Evolutionary conservation across 37 sponge, comb jelly and placozoan species (phyloP).

Genomic region (Mnemiopsis leidyi): DNA sequence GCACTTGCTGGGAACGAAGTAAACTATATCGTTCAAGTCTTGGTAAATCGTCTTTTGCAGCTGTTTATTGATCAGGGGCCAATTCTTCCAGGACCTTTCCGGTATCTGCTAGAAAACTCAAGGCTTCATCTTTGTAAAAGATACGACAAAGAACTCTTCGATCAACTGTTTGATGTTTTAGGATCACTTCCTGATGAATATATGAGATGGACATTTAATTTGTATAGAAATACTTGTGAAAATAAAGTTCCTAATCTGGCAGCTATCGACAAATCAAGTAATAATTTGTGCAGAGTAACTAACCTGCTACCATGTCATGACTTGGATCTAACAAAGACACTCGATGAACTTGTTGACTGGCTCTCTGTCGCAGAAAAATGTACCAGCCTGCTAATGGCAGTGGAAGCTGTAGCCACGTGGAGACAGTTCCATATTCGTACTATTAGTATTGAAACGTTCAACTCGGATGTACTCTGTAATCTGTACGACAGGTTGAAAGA

Average conservation of each 20-base stretch:
- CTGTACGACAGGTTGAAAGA: neutral
- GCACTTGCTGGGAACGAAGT: neutral
- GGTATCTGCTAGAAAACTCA: neutral
- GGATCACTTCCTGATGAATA: neutral
- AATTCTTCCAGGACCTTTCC: neutral
- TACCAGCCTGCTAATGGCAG: neutral
- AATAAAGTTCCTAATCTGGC: neutral
- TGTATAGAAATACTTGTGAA: neutral
- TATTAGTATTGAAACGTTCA: neutral
- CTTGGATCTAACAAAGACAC: neutral
- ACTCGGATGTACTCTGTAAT: neutral
- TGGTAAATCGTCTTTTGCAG: neutral
- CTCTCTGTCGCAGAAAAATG: neutral
- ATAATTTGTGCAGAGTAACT: neutral
- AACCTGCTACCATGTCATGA: too few species aligned
- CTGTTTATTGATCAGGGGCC: neutral
- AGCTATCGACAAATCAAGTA: neutral
- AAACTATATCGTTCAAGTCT: neutral
- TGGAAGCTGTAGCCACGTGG: neutral
- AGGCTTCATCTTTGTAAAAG: neutral
- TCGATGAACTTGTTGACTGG: neutral
- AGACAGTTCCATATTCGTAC: neutral
- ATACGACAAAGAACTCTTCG: neutral
- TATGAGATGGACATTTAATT: neutral
- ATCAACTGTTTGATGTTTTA: neutral